phyloP scores from a whole-genome alignment of 2,113 vertebrate species.

The Gymnocephalus cernua region DNA sequence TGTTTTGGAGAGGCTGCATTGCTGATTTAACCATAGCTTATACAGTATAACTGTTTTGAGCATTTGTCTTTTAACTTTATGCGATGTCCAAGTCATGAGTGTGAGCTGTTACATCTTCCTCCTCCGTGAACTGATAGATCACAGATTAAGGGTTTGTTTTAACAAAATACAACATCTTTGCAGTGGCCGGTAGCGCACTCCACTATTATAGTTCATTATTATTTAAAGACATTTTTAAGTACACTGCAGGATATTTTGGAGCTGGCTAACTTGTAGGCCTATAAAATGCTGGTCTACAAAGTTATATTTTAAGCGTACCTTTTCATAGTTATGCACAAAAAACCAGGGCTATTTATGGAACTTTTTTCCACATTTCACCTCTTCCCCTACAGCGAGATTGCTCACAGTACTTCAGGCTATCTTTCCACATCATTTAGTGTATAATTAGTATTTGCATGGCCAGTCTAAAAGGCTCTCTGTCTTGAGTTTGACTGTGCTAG shows the following conservation, averaged over 20 bases:
- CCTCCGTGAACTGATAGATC: background rate
- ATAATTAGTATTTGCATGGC: constrained; percentile 82
- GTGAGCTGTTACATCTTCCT: constrained; percentile 2
- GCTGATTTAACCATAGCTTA: constrained; percentile 45
- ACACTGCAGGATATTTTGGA: constrained; percentile 34
- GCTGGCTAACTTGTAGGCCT: background rate
- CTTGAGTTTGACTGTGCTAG: constrained; percentile 37
- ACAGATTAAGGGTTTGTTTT: background rate
- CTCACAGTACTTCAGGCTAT: constrained; percentile 78
- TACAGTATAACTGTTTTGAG: constrained; percentile 38
- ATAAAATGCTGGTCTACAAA: constrained; percentile 42
- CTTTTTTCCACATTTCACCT: constrained; percentile 85
- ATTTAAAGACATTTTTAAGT: constrained; percentile 29
- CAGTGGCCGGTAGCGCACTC: background rate
- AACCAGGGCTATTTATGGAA: constrained; percentile 80
- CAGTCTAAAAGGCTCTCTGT: constrained; percentile 49
- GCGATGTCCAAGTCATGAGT: constrained; percentile 22
- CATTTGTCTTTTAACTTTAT: constrained; percentile 28
- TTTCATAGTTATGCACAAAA: constrained; percentile 77
- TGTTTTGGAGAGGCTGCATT: constrained; percentile 58
- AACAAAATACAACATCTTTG: constrained; percentile 5
- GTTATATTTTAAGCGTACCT: constrained; percentile 67
- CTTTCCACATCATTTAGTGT: constrained; percentile 87
- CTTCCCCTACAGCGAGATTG: constrained; percentile 76
- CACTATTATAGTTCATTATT: constrained; percentile 7